Evolutionary conservation across 2,888 invertebrate genomes (phyloP), one percentile per base, ranked within the genome.

Genomic region (Agrilus mali): DNA sequence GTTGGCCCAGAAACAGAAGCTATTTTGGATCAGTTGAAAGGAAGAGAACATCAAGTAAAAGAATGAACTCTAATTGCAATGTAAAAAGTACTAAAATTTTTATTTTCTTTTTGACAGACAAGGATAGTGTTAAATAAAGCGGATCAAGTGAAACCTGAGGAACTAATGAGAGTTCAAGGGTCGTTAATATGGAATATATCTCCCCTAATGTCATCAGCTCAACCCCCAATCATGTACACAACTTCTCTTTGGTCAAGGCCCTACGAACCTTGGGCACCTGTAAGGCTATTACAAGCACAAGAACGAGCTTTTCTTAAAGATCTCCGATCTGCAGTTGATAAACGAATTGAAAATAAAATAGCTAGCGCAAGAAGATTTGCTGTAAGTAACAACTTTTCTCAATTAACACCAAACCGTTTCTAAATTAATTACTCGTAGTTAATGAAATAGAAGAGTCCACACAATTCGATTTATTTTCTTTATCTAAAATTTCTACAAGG

Each of bases 151-250:
- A 86, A 86, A 60, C 87, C 92, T 1, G 92, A 92, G 63, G 93
- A 94, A 66, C 67, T 95, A 52, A 82, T 94, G 82, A 77, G 90
- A 53, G 92, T 94, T 3, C 93, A 94, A 66, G 88, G 92, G 53
- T 90, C 89, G 10, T 73, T 95, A 41, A 89, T 95, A 59, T 95
- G 94, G 95, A 93, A 92, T 65, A 87, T 95, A 57, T 92, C 92
- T n/a, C 94, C 94, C 5, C 69, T 94, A 56, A 89, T 95, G 86
- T 90, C 92, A 49, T 90, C 90, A 38, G 84, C 89, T 38, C 92
- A 93, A 64, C 93, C 94, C 5, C 94, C 94, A 16, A 75, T 86
- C 42, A 86, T 94, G 80, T 94, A 92, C 69, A 86, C 89, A 14
- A 83, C 83, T 40, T 88, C 88, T 10, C 65, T 89, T 55, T 92